Percentiles rank a stretch among this genome's conserved stretches.
Evolutionary conservation across 92 coral and sea anemone genomes (phyloP).

Genomic region (Siderastrea radians): DNA sequence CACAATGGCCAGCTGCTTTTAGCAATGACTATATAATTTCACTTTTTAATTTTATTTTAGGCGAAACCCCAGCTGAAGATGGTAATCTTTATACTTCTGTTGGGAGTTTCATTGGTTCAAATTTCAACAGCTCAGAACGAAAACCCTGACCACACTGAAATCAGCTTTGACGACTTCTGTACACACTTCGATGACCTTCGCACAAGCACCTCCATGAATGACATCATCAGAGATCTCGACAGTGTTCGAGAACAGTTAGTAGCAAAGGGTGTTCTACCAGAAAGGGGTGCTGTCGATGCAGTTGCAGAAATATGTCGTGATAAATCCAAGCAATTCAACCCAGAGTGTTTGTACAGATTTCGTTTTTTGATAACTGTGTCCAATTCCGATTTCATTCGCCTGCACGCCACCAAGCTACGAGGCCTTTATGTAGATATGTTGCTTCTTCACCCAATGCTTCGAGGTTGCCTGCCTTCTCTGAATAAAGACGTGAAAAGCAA

Average conservation of each 20-base stretch:
- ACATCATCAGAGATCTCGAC: conserved; percentile 4
- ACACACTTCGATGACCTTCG: conserved; percentile 39
- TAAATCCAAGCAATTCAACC: too few species aligned
- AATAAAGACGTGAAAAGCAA: conserved; percentile 25
- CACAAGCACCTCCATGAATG: neutral
- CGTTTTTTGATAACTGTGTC: neutral
- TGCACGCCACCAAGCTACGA: neutral
- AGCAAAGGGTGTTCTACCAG: neutral
- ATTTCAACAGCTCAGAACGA: conserved; percentile 14
- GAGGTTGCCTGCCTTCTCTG: conserved; percentile 9
- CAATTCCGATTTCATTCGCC: neutral
- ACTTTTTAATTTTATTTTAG: neutral
- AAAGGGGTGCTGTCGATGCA: conserved; percentile 3
- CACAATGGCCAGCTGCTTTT: neutral
- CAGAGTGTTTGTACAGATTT: conserved; percentile 15
- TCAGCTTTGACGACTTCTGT: conserved; percentile 31
- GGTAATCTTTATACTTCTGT: neutral
- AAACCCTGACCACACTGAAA: neutral
- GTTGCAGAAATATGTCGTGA: neutral
- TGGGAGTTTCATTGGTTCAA: conserved; percentile 12
- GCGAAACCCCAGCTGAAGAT: neutral
- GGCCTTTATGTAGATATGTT: conserved; percentile 32
- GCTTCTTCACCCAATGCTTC: conserved; percentile 48
- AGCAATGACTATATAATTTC: neutral
- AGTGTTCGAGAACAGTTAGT: neutral